These are phyloP conservation scores for Dryoscopus gambensis DNA, from an alignment of 2,113 vertebrate genomes.

Conservation along the genomic window DNA sequence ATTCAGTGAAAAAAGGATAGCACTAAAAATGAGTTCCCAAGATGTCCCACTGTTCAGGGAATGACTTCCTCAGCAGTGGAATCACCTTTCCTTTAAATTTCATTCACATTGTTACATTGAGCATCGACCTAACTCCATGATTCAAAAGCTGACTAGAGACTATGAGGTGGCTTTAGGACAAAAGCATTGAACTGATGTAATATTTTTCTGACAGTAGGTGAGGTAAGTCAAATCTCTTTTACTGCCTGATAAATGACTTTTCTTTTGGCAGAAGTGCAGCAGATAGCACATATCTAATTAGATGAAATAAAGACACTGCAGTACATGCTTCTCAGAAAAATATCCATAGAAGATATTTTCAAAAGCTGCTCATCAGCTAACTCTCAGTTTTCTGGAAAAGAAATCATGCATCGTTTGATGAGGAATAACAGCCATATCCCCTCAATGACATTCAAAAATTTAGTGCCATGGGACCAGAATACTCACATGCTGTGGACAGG, in stretches of 20 bases:
- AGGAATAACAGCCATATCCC: not conserved
- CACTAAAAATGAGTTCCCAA: not conserved
- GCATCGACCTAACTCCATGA: not conserved
- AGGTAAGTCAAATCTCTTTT: not conserved
- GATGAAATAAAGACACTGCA: not conserved
- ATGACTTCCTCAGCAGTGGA: not conserved
- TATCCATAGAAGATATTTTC: not conserved
- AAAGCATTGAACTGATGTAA: not conserved
- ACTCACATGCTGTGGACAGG: not conserved
- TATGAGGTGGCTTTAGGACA: not conserved
- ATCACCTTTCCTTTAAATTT: not conserved
- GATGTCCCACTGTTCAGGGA: not conserved
- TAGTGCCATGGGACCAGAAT: not conserved
- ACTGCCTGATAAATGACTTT: not conserved
- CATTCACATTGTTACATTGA: not conserved
- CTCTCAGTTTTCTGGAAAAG: not conserved
- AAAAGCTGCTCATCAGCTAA: not conserved
- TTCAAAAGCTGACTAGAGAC: not conserved
- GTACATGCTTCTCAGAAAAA: not conserved
- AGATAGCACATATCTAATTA: not conserved
- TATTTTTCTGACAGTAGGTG: not conserved
- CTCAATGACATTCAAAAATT: not conserved
- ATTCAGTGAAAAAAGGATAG: not conserved
- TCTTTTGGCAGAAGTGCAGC: not conserved
- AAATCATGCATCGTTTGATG: not conserved